Conservation (phyloP, 2,797 vertebrate species). For the Leuciscus waleckii region DNA sequence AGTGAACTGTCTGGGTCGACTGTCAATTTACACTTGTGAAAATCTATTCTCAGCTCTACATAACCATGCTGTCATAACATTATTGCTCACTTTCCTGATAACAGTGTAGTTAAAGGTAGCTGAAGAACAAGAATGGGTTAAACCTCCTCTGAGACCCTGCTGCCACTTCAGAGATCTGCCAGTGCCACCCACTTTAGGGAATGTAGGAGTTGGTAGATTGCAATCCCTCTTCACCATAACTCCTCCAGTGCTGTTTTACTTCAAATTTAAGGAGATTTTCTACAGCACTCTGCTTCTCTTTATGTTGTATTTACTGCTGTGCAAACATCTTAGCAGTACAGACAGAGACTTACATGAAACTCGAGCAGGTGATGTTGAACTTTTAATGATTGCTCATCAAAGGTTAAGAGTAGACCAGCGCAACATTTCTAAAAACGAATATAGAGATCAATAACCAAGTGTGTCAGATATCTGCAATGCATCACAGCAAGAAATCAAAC, state of each 20-base stretch:
- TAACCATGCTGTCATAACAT: slow-evolving; percentile 11
- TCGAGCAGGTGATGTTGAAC: slow-evolving; percentile 5
- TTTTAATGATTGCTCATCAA: slow-evolving; percentile 17
- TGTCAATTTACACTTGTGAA: neutral
- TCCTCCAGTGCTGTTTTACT: slow-evolving; percentile 38
- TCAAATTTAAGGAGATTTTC: slow-evolving; percentile 52
- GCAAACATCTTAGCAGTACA: neutral
- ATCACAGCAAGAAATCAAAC: neutral
- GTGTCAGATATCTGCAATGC: neutral
- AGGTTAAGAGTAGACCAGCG: neutral
- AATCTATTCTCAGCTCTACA: neutral
- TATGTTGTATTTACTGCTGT: slow-evolving; percentile 29
- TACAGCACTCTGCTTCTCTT: slow-evolving; percentile 23
- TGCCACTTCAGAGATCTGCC: slow-evolving; percentile 23
- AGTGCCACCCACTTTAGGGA: slow-evolving; percentile 38
- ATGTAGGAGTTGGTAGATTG: slow-evolving; percentile 54
- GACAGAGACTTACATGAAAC: neutral
- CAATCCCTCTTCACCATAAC: slow-evolving; percentile 31
- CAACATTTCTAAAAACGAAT: neutral
- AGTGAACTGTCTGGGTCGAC: neutral
- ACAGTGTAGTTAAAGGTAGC: neutral
- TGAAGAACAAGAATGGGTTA: slow-evolving; percentile 17
- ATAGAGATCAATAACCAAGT: neutral
- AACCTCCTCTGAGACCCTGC: slow-evolving; percentile 4
- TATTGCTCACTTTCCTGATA: neutral